Percentiles rank a stretch among this genome's conserved stretches.
These are phyloP conservation scores for Bombus huntii DNA, from an alignment of 1,140 invertebrate species.

Conservation along the genomic window DNA sequence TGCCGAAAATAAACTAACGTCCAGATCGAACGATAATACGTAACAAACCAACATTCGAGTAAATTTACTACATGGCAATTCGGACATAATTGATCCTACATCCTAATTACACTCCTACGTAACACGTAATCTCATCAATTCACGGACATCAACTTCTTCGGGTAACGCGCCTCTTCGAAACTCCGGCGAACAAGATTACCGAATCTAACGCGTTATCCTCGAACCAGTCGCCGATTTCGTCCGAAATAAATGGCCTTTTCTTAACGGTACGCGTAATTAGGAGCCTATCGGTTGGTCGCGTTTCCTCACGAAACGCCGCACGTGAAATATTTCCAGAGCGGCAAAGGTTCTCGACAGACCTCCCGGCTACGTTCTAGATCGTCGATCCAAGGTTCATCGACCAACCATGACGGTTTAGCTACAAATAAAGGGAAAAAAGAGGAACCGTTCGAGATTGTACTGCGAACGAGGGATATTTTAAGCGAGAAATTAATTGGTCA, in stretches of 20 bases:
- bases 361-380: conserved; percentile 20
- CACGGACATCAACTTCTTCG: background rate
- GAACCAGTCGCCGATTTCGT: background rate
- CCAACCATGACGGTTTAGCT: conserved; percentile 16
- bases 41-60: too few species aligned
- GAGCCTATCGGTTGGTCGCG: background rate
- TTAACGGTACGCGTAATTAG: conserved; percentile 27
- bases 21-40: too few species aligned
- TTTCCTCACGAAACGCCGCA: conserved; percentile 9
- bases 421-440: background rate
- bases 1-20: too few species aligned
- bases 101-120: background rate
- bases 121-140: background rate
- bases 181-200: background rate
- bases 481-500: conserved; percentile 25
- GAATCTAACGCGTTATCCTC: background rate
- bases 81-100: too few species aligned
- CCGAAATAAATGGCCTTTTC: conserved; percentile 23
- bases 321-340: conserved; percentile 11
- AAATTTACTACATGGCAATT: too few species aligned
- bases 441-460: conserved; percentile 3
- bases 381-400: conserved; percentile 35
- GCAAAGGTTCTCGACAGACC: conserved; percentile 12
- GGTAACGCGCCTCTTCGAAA: background rate
- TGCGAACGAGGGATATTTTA: background rate